Base-by-base conservation (phyloP, 2,888 invertebrate genomes). In the Frankliniella intonsa region DNA sequence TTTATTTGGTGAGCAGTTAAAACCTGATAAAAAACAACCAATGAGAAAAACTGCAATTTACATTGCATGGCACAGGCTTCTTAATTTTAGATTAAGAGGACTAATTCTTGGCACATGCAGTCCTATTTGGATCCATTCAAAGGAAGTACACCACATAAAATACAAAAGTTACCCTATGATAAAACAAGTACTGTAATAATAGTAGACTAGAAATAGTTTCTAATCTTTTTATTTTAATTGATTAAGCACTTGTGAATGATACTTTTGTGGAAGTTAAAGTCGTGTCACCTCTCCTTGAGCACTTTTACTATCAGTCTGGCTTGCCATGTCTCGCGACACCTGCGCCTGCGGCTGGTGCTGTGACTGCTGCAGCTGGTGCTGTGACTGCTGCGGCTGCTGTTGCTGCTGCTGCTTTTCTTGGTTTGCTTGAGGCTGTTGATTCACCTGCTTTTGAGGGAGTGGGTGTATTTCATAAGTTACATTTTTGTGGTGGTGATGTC, bases 211-310 rank as follows among this genome's bases (percentile, higher is more conserved):
- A 76, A 10, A 25, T 25, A 22, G 12, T 12, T 12, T 5, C 25
- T 76, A 25, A 11, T 76, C 9, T 12, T 25, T 76, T 25, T 25
- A 76, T 8, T 76, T 25, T 11, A 25, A 7, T 22, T 76, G 3
- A 1, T 12, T 62, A 76, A 38, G 38, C 38, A 38, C 38, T 38
- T 3, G 38, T 38, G 38, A 38, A 38, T 5, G 5, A 76, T 25
- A 76, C 62, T 62, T 55, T 38, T 38, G 14, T 55, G 55, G 81
- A 81, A 84, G 84, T 86, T 85, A 86, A 83, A 86, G 86, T 83
- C 86, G 84, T 80, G 86, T 86, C 62, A 86, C 84, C 83, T 86
- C 86, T 25, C 82, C 81, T 85, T 84, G 80, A 85, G 85, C 80
- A 84, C 83, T 50, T 85, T 82, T 69, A 82, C 84, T 85, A 69